Base-by-base conservation (phyloP, 2,113 vertebrate species). In the Ceyx cyanopectus region DNA sequence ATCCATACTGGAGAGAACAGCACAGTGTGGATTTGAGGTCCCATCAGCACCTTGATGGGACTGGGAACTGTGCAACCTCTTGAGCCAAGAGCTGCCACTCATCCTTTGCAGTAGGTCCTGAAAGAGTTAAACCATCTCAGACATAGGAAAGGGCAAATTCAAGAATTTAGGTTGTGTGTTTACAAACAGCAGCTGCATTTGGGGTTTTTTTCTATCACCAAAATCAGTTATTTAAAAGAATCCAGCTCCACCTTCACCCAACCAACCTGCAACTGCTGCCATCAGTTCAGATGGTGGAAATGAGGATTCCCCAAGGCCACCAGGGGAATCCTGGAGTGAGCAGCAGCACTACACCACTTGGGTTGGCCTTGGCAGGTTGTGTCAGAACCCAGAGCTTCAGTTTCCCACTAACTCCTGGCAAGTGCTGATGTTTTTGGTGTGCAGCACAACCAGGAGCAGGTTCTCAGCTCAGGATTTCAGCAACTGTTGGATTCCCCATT, bases 261-360 rank as follows among this genome's bases (percentile, higher is more conserved):
- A 23, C n/a, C 51, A 67, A 18, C 10, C 58, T 7, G 3, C 12
- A n/a, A 20, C 27, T 53, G 12, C 45, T 48, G 37, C 9, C 45
- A 7, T 8, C 0, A 0, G 8, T 20, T 27, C 56, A 1, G 23
- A 18, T 0, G 0, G 40, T 9, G 6, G 40, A 30, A 57, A 34
- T 70, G 37, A 82, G 8, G 43, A 80, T 75, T 84, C 41, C 32
- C 50, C n/a, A 88, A 45, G 53, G 24, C n/a, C 2, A 0, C 9
- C 0, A 5, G 85, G 46, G 66, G 81, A 43, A 51, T 16, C 29
- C 30, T 2, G 2, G 24, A 24, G 73, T 67, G 20, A 69, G 26
- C 67, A 1, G 3, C 74, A 76, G 32, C 58, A 54, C 20, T 2
- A 17, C 5, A 1, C 17, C 14, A 41, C 57, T 51, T 2, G 20